Evolutionary conservation across 2,888 invertebrate genomes (phyloP), one percentile per base, ranked within the genome.

Genomic region (Eupithecia insigniata): DNA sequence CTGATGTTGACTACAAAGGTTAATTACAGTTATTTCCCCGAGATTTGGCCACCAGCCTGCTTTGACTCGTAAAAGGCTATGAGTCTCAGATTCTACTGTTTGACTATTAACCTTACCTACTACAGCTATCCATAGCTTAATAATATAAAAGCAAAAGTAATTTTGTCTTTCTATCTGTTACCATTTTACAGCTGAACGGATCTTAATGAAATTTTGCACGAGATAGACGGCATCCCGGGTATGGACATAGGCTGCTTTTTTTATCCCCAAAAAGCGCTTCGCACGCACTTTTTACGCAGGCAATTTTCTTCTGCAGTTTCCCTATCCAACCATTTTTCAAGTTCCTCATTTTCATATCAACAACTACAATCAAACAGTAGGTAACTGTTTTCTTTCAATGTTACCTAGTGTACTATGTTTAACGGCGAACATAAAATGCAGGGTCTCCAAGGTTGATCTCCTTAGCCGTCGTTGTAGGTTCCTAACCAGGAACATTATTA

Each of bases 401-500:
- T 8, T 55, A 0, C 4, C 55, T 3, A n/a, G n/a, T n/a, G n/a
- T n/a, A n/a, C n/a, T n/a, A n/a, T 26, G 26, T 55, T 55, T 55
- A 2, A 22, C 51, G 12, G 26, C 4, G 12, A 18, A 60, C 8
- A 60, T 30, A 30, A 34, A n/a, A 22, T 64, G 4, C 26, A 64
- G 14, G 36, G 64, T 26, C 34, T 34, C 10, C 16, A 36, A 39
- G 12, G 26, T 14, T 39, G 36, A 64, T 36, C 34, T 34, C 0
- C 36, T 62, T 64, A 64, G 64, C 26, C 36, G 1, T 14, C 61
- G 30, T 2, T 30, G 28, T 16, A n/a, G 34, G 64, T 34, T 64
- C 3, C 64, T 39, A 64, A 64, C 61, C 55, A 30, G 77, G 80
- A 80, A 80, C 76, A 80, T 78, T 84, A 83, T 83, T 82, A 83